Evolutionary conservation across 1,140 invertebrate species (phyloP).

Genomic region (Rhizoglyphus robini): DNA sequence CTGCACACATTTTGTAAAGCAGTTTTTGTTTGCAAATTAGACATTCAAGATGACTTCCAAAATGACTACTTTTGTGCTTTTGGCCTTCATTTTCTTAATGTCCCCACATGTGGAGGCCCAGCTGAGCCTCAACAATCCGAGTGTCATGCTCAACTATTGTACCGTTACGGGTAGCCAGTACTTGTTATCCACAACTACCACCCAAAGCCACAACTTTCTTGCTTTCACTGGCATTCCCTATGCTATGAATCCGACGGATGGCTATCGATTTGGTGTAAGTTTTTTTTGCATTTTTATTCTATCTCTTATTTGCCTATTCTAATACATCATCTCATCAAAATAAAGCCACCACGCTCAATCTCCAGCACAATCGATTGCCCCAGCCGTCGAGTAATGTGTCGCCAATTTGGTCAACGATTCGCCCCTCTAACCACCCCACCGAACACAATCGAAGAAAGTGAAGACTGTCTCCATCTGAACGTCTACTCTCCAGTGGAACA

Average conservation of each 20-base stretch:
- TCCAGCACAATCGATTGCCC: background rate
- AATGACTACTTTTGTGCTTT: too few species aligned
- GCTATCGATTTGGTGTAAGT: slow-evolving; percentile 21
- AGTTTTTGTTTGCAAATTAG: too few species aligned
- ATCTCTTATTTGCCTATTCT: too few species aligned
- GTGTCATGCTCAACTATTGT: slow-evolving; percentile 7
- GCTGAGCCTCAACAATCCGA: too few species aligned
- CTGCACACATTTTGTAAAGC: too few species aligned
- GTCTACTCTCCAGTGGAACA: slow-evolving; percentile 20
- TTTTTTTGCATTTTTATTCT: too few species aligned
- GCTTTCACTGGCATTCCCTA: slow-evolving; percentile 21
- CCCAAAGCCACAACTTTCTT: background rate
- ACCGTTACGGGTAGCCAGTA: slow-evolving; percentile 2
- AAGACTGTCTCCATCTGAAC: slow-evolving; percentile 24
- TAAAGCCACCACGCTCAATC: slow-evolving; percentile 5
- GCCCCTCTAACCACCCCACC: background rate
- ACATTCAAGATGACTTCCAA: too few species aligned
- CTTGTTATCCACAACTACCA: background rate
- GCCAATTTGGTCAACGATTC: slow-evolving; percentile 21
- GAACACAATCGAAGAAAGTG: slow-evolving; percentile 13
- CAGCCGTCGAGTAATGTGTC: slow-evolving; percentile 21
- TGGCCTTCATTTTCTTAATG: too few species aligned
- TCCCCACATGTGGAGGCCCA: too few species aligned
- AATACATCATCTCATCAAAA: background rate
- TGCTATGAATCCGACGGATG: slow-evolving; percentile 10